A percentile compares a stretch with the other conserved stretches of the same genome.
These are phyloP conservation scores for Toxostoma redivivum DNA, from an alignment of 2,113 vertebrate species.

Conservation along the genomic window DNA sequence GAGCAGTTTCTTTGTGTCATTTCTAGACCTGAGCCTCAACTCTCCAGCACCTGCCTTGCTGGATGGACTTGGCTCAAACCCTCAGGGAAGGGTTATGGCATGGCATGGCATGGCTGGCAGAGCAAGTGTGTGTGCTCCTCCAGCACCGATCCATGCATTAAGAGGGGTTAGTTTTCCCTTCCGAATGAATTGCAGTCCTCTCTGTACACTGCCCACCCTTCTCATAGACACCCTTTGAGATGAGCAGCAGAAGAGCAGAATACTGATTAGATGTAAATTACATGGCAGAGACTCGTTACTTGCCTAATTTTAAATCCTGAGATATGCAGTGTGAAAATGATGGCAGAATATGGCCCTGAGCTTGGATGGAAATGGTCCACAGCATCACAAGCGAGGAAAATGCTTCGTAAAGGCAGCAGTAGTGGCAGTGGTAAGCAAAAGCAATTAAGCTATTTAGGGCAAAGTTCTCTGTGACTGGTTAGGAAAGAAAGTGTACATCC, in stretches of 20 bases:
- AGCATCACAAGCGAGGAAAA: constrained; percentile 26
- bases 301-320: constrained; percentile 62
- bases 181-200: constrained; percentile 28
- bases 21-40: background rate
- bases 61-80: background rate
- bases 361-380: constrained; percentile 49
- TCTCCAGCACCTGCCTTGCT: background rate
- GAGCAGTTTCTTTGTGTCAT: background rate
- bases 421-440: background rate
- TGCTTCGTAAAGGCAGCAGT: constrained; percentile 45
- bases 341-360: constrained; percentile 52
- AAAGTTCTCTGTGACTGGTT: background rate
- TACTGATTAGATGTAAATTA: constrained; percentile 64
- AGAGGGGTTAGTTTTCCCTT: constrained; percentile 17
- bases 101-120: background rate
- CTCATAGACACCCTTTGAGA: constrained; percentile 39
- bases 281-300: constrained; percentile 53
- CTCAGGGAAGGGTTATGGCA: accelerated
- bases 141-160: background rate
- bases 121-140: background rate
- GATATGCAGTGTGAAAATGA: constrained; percentile 52
- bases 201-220: constrained; percentile 28
- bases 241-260: constrained; percentile 48
- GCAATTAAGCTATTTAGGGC: constrained; percentile 25
- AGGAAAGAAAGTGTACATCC: background rate